phyloP scores from a whole-genome alignment of 1,140 invertebrate genomes.

The Papilio helenus region DNA sequence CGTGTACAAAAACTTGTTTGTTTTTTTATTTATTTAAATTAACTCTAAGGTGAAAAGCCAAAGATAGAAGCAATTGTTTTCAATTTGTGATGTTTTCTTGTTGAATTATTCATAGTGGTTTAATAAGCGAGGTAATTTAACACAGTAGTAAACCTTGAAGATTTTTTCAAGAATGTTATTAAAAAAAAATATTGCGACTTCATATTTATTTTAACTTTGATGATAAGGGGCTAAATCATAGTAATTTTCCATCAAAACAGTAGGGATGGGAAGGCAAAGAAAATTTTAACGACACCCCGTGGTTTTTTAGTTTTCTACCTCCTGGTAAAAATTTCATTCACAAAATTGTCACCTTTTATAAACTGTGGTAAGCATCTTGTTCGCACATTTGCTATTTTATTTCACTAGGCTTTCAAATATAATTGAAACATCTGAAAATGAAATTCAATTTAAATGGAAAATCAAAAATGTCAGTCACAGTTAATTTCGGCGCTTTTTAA shows the following conservation, averaged over 20 bases:
- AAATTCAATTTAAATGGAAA: too few species aligned
- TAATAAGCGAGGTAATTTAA: background rate
- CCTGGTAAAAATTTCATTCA: background rate
- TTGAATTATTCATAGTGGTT: background rate
- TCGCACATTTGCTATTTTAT: background rate
- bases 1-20: background rate
- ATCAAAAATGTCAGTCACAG: too few species aligned
- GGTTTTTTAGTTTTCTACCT: background rate
- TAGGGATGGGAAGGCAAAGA: too few species aligned
- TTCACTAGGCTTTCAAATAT: background rate
- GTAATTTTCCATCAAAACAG: too few species aligned
- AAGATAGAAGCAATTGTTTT: background rate
- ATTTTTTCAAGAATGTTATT: background rate
- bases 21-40: background rate
- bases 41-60: background rate
- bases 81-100: background rate
- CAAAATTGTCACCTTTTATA: background rate
- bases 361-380: background rate
- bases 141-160: background rate
- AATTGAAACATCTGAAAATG: background rate
- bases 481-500: background rate
- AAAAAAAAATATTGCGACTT: background rate
- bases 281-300: too few species aligned
- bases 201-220: background rate
- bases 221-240: background rate